phyloP scores from a whole-genome alignment of 1,140 invertebrate species.

The Drosophila sechellia region DNA sequence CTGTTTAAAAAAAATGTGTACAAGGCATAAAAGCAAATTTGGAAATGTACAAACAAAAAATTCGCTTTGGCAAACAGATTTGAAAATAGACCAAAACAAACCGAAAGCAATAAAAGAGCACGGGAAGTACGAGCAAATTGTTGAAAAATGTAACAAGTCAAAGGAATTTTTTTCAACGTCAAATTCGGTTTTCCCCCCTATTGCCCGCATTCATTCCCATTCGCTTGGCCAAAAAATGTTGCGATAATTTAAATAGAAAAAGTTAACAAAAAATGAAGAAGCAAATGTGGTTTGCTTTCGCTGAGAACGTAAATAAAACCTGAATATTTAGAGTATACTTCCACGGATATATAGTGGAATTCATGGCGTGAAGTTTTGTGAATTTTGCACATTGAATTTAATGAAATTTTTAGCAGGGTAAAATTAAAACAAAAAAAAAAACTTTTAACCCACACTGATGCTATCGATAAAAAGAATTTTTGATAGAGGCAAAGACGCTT shows the following conservation, averaged over 20 bases:
- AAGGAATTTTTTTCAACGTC: slow-evolving; percentile 38
- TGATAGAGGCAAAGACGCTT: slow-evolving; percentile 1
- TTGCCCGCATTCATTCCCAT: slow-evolving; percentile 3
- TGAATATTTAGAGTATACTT: slow-evolving; percentile 7
- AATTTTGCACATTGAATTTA: slow-evolving; percentile 11
- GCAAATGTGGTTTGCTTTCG: slow-evolving; percentile 15
- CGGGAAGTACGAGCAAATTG: slow-evolving; percentile 23
- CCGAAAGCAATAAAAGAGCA: slow-evolving; percentile 38
- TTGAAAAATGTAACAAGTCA: slow-evolving; percentile 48
- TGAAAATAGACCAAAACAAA: slow-evolving; percentile 45
- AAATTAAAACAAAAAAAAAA: not conserved
- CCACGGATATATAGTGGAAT: not conserved
- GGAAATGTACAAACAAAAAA: slow-evolving; percentile 35
- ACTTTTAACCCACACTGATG: not conserved
- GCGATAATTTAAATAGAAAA: slow-evolving; percentile 39
- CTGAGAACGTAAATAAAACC: slow-evolving; percentile 25
- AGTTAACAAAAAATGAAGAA: slow-evolving; percentile 15
- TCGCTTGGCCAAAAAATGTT: slow-evolving; percentile 15
- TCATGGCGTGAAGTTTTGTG: slow-evolving; percentile 5
- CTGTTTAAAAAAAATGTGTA: slow-evolving; percentile 4
- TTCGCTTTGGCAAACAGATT: slow-evolving; percentile 41
- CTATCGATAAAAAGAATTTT: slow-evolving; percentile 3
- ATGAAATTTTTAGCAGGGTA: slow-evolving; percentile 8
- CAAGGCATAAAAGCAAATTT: slow-evolving; percentile 39
- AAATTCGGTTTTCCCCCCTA: not conserved